Evolutionary conservation across 2,888 invertebrate species (phyloP).

Genomic region (Agrilus cyanescens): DNA sequence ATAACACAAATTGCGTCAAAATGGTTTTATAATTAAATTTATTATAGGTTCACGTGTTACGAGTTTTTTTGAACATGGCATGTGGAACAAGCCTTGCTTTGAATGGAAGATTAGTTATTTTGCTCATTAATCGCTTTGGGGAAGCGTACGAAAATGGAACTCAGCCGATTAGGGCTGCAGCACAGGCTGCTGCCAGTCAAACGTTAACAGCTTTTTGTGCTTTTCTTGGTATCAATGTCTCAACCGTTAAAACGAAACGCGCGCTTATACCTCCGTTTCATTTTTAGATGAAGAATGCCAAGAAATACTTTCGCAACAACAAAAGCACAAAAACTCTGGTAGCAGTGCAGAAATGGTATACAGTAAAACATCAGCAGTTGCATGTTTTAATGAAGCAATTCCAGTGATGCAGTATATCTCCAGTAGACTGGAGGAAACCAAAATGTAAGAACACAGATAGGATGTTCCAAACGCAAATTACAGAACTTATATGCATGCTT

Average conservation of each 20-base stretch:
- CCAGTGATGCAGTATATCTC: conserved; percentile 83
- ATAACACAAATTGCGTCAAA: background rate
- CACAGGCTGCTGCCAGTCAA: conserved; percentile 82
- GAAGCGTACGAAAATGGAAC: conserved; percentile 72
- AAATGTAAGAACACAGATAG: conserved; percentile 40
- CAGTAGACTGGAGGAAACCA: conserved; percentile 71
- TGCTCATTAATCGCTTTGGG: conserved; percentile 72
- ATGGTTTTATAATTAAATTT: background rate
- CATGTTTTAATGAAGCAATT: conserved; percentile 82
- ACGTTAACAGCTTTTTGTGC: conserved; percentile 76
- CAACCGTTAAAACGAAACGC: background rate
- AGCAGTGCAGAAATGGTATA: conserved; percentile 42
- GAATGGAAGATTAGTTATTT: conserved; percentile 79
- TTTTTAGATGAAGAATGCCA: conserved; percentile 61
- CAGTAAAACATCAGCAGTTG: conserved; percentile 54
- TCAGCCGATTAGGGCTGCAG: conserved; percentile 73
- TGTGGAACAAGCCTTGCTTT: conserved; percentile 80
- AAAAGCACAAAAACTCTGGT: conserved; percentile 37
- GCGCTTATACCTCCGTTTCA: no score
- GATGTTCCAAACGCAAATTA: background rate
- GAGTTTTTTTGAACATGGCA: conserved; percentile 75
- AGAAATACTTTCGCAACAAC: conserved; percentile 47
- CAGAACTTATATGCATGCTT: conserved; percentile 16
- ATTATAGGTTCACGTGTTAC: conserved; percentile 46
- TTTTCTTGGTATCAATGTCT: conserved; percentile 49